These are phyloP conservation scores for Ardeotis arabs DNA, from an alignment of 2,113 vertebrate genomes.

Conservation along the genomic window DNA sequence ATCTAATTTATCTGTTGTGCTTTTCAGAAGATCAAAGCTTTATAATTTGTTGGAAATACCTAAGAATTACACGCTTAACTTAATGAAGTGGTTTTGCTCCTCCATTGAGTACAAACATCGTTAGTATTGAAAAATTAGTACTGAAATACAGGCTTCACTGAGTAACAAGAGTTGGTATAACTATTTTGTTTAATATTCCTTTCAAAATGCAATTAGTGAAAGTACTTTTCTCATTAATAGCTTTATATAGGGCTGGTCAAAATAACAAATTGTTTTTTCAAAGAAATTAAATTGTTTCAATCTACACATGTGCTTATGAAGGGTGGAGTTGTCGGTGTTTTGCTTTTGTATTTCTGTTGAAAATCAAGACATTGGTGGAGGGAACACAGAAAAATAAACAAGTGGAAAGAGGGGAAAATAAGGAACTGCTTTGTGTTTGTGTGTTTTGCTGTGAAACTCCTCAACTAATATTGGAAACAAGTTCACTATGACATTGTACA, in stretches of 20 bases:
- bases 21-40: constrained; percentile 19
- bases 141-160: constrained; percentile 1
- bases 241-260: not conserved
- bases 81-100: not conserved
- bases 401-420: not conserved
- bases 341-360: not conserved
- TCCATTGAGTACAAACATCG: not conserved
- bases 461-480: not conserved
- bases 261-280: not conserved
- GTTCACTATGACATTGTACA: not conserved
- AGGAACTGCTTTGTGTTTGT: not conserved
- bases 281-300: not conserved
- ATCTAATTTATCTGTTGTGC: not conserved
- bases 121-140: not conserved
- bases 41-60: not conserved
- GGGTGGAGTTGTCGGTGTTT: not conserved
- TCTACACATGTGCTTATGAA: not conserved
- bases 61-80: not conserved
- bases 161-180: not conserved
- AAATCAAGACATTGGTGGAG: not conserved
- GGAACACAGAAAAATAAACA: not conserved
- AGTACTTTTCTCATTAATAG: not conserved
- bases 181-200: not conserved
- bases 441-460: not conserved
- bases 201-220: constrained; percentile 16